Evolutionary conservation across 2,113 vertebrate species (phyloP), one percentile per base, ranked within the genome.

Genomic region (Brachypteracias leptosomus): DNA sequence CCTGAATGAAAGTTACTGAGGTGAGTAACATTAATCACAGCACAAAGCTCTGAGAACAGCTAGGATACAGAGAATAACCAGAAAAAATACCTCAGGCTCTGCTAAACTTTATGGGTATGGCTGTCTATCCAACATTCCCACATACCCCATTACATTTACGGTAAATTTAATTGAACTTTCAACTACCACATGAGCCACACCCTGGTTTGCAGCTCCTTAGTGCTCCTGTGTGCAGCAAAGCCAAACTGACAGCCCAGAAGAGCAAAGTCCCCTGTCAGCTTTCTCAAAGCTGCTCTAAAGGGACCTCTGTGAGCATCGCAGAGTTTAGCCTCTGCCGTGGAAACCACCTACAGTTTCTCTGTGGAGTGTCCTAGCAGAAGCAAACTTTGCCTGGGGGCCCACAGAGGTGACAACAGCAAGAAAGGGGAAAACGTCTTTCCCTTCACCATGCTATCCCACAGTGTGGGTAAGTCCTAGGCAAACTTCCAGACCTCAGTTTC

Each of bases 141-240:
- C 9, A 16, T 25, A 20, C 5, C 11, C 6, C 35, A 28, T 16
- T 19, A 42, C 3, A 61, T 44, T 26, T 68, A 33, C 1, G 0
- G 36, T 10, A 88, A 62, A 76, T 79, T 36, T 58, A 58, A 40
- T 11, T 18, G 26, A 73, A 79, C 20, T 75, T 85, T n/a, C 36
- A 85, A 17, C 17, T 35, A 52, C 6, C 6, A 10, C 18, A 24
- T 33, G 24, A 78, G 36, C 9, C 28, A 54, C 17, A 21, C 4
- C 13, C 44, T 74, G 14, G 12, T 72, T 20, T 79, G 31, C 31
- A 67, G 13, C 13, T 84, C 10, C 8, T 28, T 22, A 20, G 21
- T 8, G 35, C 28, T 52, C 10, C n/a, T 35, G 13, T 0, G 0
- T 24, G 9, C 44, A 47, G 44, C 6, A 28, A 44, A 40, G 29